These are phyloP conservation scores for Scarus forsteni DNA, from an alignment of 2,797 vertebrate genomes.

Conservation along the genomic window DNA sequence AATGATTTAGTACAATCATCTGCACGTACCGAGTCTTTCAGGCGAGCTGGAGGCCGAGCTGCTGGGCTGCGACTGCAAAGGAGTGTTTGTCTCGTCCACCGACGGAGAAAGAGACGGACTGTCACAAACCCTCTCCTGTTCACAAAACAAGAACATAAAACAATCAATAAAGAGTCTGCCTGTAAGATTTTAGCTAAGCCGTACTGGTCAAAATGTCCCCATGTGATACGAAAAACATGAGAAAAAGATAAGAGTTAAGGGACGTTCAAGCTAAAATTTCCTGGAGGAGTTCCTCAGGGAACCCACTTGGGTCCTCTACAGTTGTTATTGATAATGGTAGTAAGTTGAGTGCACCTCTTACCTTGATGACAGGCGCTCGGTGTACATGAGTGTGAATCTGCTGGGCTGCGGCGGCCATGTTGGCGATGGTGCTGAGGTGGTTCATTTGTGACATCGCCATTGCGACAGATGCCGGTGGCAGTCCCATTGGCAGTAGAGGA, in stretches of 20 bases:
- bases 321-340: background rate
- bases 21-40: conserved; percentile 85
- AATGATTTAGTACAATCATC: too few species aligned
- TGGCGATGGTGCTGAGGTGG: conserved; percentile 95
- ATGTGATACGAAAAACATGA: too few species aligned
- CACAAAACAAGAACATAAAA: background rate
- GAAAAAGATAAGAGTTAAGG: background rate
- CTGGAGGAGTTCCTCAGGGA: conserved; percentile 35
- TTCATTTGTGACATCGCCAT: conserved; percentile 99
- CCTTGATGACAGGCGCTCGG: conserved; percentile 92
- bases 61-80: conserved; percentile 90
- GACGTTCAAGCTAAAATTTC: too few species aligned
- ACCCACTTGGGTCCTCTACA: background rate
- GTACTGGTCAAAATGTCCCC: background rate
- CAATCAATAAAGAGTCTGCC: background rate
- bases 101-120: conserved; percentile 91
- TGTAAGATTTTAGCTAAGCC: too few species aligned
- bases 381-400: conserved; percentile 90
- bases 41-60: conserved; percentile 94
- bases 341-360: conserved; percentile 67
- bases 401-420: conserved; percentile 94
- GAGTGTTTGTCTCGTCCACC: conserved; percentile 89
- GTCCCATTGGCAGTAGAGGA: conserved; percentile 93
- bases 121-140: conserved; percentile 91
- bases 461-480: conserved; percentile 94